Evolutionary conservation across 2,113 vertebrate genomes (phyloP).

Genomic region (Syrrhaptes paradoxus): DNA sequence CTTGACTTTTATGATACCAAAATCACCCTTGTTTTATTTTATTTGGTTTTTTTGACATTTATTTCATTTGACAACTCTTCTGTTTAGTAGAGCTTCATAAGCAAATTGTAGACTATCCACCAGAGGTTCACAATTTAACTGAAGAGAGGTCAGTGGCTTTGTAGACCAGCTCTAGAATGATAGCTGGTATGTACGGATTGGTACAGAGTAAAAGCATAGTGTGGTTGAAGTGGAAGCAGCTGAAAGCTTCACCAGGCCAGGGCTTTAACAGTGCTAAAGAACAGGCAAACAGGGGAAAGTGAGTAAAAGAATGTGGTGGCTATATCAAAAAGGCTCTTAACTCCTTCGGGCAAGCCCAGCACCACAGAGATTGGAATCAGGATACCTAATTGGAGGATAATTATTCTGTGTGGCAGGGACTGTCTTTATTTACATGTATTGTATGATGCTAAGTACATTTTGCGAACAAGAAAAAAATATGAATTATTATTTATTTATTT

Average conservation of each 20-base stretch:
- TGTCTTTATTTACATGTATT: neutral
- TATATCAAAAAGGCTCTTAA: neutral
- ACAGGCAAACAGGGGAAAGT: neutral
- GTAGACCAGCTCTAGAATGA: neutral
- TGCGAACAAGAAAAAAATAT: neutral
- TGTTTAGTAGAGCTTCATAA: neutral
- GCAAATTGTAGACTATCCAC: neutral
- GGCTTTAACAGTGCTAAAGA: neutral
- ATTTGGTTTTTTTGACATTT: neutral
- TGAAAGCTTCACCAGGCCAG: neutral
- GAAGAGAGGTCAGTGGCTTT: neutral
- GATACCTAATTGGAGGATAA: neutral
- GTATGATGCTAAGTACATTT: neutral
- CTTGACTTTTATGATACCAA: neutral
- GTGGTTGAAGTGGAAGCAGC: neutral
- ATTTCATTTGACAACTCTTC: neutral
- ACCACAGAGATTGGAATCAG: neutral
- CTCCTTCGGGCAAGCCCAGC: neutral
- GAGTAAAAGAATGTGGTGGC: neutral
- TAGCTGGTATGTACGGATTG: rapidly evolving
- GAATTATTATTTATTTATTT: neutral
- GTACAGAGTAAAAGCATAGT: neutral
- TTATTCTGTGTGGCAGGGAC: neutral
- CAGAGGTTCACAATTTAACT: neutral
- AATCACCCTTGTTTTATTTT: neutral